A percentile compares a stretch with the other conserved stretches of the same genome.
Evolutionary conservation across 2,113 vertebrate species (phyloP).

Genomic region (Etia nguti): DNA sequence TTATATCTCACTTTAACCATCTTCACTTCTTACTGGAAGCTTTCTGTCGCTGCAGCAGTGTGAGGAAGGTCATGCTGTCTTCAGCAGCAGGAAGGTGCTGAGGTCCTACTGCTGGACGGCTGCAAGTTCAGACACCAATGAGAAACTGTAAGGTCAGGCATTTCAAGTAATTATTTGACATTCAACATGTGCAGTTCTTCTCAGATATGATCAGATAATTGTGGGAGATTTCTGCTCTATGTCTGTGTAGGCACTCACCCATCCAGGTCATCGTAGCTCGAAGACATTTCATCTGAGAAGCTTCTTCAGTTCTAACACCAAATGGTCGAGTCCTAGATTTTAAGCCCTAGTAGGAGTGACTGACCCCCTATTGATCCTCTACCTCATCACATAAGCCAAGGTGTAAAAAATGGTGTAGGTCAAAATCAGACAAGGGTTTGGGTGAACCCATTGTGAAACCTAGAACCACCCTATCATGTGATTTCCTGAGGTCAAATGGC

Average conservation of each 20-base stretch:
- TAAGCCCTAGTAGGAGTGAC: background rate
- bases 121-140: background rate
- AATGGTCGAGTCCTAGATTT: fast-evolving
- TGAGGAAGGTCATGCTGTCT: background rate
- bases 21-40: background rate
- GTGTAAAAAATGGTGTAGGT: background rate
- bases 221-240: background rate
- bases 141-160: background rate
- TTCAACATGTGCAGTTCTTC: too few species aligned
- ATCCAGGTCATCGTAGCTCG: background rate
- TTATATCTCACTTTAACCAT: background rate
- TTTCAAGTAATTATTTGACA: fast-evolving
- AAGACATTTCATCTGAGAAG: background rate
- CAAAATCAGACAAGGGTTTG: background rate
- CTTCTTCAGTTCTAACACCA: background rate
- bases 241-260: fast-evolving
- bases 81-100: background rate
- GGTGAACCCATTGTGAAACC: background rate
- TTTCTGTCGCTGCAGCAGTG: background rate
- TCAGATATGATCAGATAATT: background rate
- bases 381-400: background rate
- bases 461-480: background rate
- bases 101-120: background rate
- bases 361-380: background rate
- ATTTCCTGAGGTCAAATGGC: background rate